These are phyloP conservation scores for Sisyra terminalis DNA, from an alignment of 2,888 invertebrate genomes.

Conservation along the genomic window DNA sequence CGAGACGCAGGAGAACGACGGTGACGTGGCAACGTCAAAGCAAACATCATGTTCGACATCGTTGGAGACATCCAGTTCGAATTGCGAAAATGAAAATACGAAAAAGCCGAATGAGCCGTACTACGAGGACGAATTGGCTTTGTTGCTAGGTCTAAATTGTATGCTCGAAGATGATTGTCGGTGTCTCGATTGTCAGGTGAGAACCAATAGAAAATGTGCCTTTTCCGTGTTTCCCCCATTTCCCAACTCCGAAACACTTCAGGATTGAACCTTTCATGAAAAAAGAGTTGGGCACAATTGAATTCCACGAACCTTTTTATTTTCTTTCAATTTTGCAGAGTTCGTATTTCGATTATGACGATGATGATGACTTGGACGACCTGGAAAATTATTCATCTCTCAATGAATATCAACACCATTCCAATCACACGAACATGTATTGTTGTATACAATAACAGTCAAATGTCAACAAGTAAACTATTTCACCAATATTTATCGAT, in stretches of 20 bases:
- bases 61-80: not conserved
- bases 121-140: conserved; percentile 5
- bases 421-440: conserved; percentile 6
- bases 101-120: not conserved
- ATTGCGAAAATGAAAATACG: not conserved
- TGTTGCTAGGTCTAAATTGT: conserved; percentile 6
- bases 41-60: conserved; percentile 1
- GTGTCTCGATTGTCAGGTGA: conserved; percentile 8
- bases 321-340: conserved; percentile 4
- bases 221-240: no score
- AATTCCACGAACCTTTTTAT: not conserved
- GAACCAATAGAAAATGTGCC: no score
- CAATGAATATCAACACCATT: not conserved
- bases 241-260: no score
- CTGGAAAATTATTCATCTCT: not conserved
- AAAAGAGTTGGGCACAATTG: no score
- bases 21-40: not conserved
- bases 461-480: no score
- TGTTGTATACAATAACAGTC: conserved; percentile 7
- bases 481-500: no score
- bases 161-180: conserved; percentile 7
- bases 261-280: no score
- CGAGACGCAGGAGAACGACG: not conserved
- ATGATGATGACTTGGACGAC: conserved; percentile 7
- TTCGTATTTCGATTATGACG: conserved; percentile 6